Evolutionary conservation across 2,888 invertebrate genomes (phyloP), one percentile per base, ranked within the genome.

Genomic region (Leptothorax acervorum): DNA sequence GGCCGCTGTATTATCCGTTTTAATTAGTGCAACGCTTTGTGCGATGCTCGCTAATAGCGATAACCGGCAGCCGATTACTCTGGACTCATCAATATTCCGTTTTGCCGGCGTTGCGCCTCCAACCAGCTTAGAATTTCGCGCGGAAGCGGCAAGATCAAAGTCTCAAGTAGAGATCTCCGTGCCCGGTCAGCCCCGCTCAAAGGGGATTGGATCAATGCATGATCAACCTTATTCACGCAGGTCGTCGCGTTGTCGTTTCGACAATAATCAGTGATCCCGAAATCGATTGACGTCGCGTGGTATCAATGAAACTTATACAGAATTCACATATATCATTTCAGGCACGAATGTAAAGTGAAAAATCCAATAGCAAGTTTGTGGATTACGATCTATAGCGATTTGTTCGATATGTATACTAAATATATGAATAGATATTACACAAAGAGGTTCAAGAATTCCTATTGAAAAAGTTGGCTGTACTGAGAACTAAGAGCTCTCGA

Each of bases 51-150:
- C 79, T 76, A 82, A 82, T 87, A 82, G 78, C 84, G 76, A 84
- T 74, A 82, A 57, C 73, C 48, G 82, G 62, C 71, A 53, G 39
- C 57, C 84, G 87, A 84, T 87, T 83, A 87, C 83, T 83, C 75
- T 63, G 57, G 62, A 85, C 76, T 85, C 82, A 81, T 87, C 84
- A 76, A 87, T 86, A 87, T 86, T 86, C 85, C 66, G 79, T 85
- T 83, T 84, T 60, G 76, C 78, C 70, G 62, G 66, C n/a, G 57
- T 62, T n/a, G 66, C 76, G 78, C 39, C 66, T 73, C 62, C 57
- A 28, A 63, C 70, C 71, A 73, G 66, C 81, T 83, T 81, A 62
- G 84, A 84, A 84, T 78, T 70, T 65, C 28, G 18, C 70, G 78
- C 70, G 68, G 60, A 68, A 78, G 70, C 62, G 68, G 42, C 71